Evolutionary conservation across 1,140 invertebrate genomes (phyloP).

Genomic region (Tetragonula clypearis): DNA sequence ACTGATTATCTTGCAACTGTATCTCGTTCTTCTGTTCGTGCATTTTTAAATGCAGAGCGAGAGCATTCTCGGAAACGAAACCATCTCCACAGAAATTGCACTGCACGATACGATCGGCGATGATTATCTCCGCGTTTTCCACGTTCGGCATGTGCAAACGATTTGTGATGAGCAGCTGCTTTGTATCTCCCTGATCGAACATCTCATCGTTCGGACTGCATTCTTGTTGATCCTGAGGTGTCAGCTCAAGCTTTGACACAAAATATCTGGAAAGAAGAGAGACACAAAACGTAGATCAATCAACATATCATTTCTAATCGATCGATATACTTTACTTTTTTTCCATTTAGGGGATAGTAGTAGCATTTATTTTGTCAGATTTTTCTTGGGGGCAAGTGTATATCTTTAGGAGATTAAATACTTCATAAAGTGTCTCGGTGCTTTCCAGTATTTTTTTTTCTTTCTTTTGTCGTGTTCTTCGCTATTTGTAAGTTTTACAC

Average conservation of each 20-base stretch:
- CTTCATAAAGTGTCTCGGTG: constrained; percentile 55
- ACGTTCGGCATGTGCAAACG: constrained; percentile 55
- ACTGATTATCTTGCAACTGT: constrained; percentile 50
- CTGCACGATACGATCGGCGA: constrained; percentile 60
- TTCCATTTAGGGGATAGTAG: constrained; percentile 15
- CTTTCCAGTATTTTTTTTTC: constrained; percentile 58
- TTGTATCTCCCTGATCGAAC: constrained; percentile 65
- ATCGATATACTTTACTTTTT: constrained; percentile 44
- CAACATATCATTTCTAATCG: constrained; percentile 27
- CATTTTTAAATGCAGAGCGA: constrained; percentile 69
- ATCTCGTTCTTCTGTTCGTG: constrained; percentile 29
- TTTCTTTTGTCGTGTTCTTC: constrained; percentile 40
- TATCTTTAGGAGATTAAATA: constrained; percentile 18
- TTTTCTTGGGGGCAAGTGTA: constrained; percentile 34
- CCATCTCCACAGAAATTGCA: constrained; percentile 76
- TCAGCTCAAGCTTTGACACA: constrained; percentile 74
- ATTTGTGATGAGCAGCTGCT: constrained; percentile 66
- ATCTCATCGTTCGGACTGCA: constrained; percentile 63
- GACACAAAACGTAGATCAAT: constrained; percentile 74
- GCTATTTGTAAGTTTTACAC: background rate
- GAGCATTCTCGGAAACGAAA: constrained; percentile 77
- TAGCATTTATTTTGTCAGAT: constrained; percentile 14
- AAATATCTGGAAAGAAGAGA: constrained; percentile 81
- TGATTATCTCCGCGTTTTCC: constrained; percentile 58
- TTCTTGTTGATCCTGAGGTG: constrained; percentile 63